phyloP scores from a whole-genome alignment of 1,140 invertebrate species.

The Zaprionus tsacasi region DNA sequence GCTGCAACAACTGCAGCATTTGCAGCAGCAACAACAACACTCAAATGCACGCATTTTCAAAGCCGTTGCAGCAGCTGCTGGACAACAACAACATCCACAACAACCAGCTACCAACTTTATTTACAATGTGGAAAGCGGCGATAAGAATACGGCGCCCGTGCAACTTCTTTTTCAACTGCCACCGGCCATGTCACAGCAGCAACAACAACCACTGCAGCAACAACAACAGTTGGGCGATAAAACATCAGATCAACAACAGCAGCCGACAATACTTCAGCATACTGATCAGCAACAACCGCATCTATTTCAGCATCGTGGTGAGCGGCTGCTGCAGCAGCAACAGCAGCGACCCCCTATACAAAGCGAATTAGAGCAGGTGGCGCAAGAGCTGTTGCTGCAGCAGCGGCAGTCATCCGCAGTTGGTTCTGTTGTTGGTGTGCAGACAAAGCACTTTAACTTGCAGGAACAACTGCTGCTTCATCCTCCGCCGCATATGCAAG shows the following conservation, averaged over 20 bases:
- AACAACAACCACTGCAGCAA: constrained; percentile 50
- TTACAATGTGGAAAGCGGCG: constrained; percentile 77
- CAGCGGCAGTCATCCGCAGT: constrained; percentile 60
- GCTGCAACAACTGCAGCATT: constrained; percentile 83
- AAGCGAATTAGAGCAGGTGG: constrained; percentile 79
- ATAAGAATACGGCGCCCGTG: constrained; percentile 78
- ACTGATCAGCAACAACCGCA: constrained; percentile 43
- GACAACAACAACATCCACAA: constrained; percentile 57
- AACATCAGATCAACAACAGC: constrained; percentile 44
- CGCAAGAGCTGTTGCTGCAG: constrained; percentile 76
- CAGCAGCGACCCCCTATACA: constrained; percentile 78
- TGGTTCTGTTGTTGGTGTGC: constrained; percentile 64
- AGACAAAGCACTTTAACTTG: constrained; percentile 71
- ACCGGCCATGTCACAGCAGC: constrained; percentile 62
- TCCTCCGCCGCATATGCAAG: constrained; percentile 66
- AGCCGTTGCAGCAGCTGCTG: constrained; percentile 84
- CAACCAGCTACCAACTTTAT: constrained; percentile 78
- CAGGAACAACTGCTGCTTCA: constrained; percentile 84
- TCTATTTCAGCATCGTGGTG: constrained; percentile 80
- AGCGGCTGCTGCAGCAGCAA: constrained; percentile 64
- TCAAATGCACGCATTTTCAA: constrained; percentile 76
- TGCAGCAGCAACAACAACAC: constrained; percentile 83
- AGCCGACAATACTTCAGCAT: constrained; percentile 57
- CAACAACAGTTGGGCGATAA: constrained; percentile 79
- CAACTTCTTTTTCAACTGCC: constrained; percentile 81